phyloP scores from a whole-genome alignment of 2,797 vertebrate genomes.

The Ispidina picta region DNA sequence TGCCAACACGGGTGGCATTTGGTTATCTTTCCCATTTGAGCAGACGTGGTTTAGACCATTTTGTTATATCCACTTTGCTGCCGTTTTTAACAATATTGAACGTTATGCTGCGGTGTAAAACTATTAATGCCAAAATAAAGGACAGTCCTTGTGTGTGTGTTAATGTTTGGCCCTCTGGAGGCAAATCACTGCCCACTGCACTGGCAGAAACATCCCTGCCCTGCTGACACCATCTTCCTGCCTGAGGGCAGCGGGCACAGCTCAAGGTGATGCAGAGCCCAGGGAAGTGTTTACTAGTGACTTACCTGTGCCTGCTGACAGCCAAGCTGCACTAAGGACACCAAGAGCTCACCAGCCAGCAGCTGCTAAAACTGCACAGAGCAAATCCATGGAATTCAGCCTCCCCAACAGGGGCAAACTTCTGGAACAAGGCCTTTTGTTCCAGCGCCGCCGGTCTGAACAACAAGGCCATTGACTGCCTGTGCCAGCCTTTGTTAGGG shows the following conservation, averaged over 20 bases:
- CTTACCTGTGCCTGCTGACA: neutral
- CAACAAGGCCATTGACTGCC: constrained; percentile 53
- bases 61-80: neutral
- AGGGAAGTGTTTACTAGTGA: neutral
- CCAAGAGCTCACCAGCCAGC: neutral
- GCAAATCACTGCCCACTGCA: neutral
- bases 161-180: neutral
- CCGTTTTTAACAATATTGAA: neutral
- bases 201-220: neutral
- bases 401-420: constrained; percentile 32
- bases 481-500: constrained; percentile 47
- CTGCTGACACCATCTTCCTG: neutral
- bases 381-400: constrained; percentile 40
- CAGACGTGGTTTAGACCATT: neutral
- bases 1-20: neutral
- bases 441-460: constrained; percentile 23
- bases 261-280: neutral
- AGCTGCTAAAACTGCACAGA: constrained; percentile 24
- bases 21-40: neutral
- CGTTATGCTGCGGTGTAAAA: neutral
- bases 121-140: neutral
- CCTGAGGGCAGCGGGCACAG: neutral
- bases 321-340: neutral
- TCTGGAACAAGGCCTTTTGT: constrained; percentile 64
- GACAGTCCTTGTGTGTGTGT: neutral